These are phyloP conservation scores for Sycophila sp. DNA, from an alignment of 1,140 invertebrate genomes.

Conservation along the genomic window DNA sequence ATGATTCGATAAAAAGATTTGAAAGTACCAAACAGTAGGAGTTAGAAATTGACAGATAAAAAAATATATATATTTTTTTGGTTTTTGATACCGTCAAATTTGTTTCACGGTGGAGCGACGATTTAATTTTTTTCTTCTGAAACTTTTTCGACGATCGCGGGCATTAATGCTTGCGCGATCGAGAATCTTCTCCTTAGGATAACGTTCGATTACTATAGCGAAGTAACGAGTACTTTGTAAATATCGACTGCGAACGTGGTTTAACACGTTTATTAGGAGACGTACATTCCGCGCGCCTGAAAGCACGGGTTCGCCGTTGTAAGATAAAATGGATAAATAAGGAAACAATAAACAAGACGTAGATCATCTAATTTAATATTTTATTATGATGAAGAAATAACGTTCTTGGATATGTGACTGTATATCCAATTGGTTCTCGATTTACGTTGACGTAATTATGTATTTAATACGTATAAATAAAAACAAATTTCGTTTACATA, in stretches of 20 bases:
- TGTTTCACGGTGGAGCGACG: too few species aligned
- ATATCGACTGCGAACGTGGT: conserved; percentile 22
- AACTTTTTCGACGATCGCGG: too few species aligned
- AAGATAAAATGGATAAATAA: conserved; percentile 21
- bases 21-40: too few species aligned
- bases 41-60: too few species aligned
- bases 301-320: background rate
- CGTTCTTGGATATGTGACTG: background rate
- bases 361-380: conserved; percentile 28
- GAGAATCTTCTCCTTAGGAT: too few species aligned
- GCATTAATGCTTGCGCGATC: too few species aligned
- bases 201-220: too few species aligned
- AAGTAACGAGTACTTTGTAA: conserved; percentile 32
- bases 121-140: too few species aligned
- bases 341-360: background rate
- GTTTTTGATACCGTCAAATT: too few species aligned
- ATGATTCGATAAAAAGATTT: too few species aligned
- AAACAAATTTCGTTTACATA: conserved; percentile 28
- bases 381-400: conserved; percentile 31
- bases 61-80: too few species aligned
- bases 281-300: conserved; percentile 25
- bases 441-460: conserved; percentile 31
- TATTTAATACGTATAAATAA: conserved; percentile 34
- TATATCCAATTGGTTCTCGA: conserved; percentile 10
- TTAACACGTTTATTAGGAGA: background rate